Evolutionary conservation across 2,797 vertebrate species (phyloP).

Genomic region (Otolemur crassicaudatus): DNA sequence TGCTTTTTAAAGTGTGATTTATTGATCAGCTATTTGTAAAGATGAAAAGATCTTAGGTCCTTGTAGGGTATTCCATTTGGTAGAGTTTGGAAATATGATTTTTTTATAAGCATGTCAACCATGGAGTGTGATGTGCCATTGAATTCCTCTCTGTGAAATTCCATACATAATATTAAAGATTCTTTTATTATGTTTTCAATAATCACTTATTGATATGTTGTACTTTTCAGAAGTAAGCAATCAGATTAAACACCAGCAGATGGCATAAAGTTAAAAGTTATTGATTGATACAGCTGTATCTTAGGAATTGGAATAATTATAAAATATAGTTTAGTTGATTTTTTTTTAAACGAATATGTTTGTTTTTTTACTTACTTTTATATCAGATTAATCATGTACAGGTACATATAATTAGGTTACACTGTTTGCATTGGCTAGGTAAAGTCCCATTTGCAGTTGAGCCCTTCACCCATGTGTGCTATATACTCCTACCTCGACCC

Average conservation of each 20-base stretch:
- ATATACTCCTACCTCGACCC: too few species aligned
- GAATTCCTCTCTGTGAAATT: constrained; percentile 82
- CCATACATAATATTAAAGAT: constrained; percentile 53
- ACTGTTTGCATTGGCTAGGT: too few species aligned
- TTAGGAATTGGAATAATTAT: constrained; percentile 52
- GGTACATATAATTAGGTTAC: too few species aligned
- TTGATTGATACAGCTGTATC: constrained; percentile 49
- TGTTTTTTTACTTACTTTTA: too few species aligned
- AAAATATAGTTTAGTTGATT: constrained; percentile 58
- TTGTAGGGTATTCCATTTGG: constrained; percentile 89
- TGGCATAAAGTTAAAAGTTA: constrained; percentile 67
- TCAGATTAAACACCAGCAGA: constrained; percentile 76
- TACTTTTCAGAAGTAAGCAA: constrained; percentile 61
- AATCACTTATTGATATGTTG: not conserved
- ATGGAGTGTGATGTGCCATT: constrained; percentile 80
- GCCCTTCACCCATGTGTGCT: too few species aligned
- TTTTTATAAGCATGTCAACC: constrained; percentile 84
- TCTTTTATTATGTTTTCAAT: not conserved
- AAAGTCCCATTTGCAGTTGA: too few species aligned
- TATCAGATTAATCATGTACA: too few species aligned
- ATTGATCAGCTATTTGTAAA: constrained; percentile 87
- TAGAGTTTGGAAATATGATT: constrained; percentile 86
- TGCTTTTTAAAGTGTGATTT: constrained; percentile 86
- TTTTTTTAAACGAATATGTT: not conserved
- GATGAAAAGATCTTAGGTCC: constrained; percentile 84